Evolutionary conservation across 2,888 invertebrate genomes (phyloP), one percentile per base, ranked within the genome.

Genomic region (Drepana falcataria): DNA sequence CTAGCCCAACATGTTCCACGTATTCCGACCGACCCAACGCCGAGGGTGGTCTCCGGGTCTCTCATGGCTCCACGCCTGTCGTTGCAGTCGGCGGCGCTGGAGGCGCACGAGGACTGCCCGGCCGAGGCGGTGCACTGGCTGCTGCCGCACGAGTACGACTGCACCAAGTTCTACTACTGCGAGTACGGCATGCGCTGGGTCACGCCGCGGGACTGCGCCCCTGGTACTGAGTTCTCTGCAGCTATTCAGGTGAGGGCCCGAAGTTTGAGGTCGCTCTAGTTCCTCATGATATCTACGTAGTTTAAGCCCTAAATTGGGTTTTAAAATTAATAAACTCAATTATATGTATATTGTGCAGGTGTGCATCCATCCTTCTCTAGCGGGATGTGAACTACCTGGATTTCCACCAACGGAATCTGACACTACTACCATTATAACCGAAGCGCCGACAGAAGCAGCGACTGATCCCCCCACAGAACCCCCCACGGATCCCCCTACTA

Each of bases 51-150:
- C 6, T 9, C 9, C 2, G 2, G 9, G 44, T 6, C 44, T 7
- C 2, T 4, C 1, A 9, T 33, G 34, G 3, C 47, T 7, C 47
- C 47, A 4, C 2, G 2, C 4, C 33, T 35, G 9, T 33, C 9
- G 37, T n/a, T 37, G 37, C 4, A 21, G 49, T 21, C 33, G 2
- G 37, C 33, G 51, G 7, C 2, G 6, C 33, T 40, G 51, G 40
- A 40, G 41, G 40, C 51, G 33, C 40, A 41, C 40, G 34, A 2
- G n/a, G 51, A 51, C 7, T 95, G 49, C 92, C 95, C 65, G 92
- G 92, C 80, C 83, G 93, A 92, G 94, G 93, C 92, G 94, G 93
- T 68, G 64, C 78, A 78, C 57, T 61, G 57, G 53, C 64, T 79
- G 0, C 53, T 81, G 0, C 68, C 72, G 0, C 80, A 77, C 52